Conservation (phyloP, 2,797 vertebrate genomes). For the Triplophysa yarkandensis region DNA sequence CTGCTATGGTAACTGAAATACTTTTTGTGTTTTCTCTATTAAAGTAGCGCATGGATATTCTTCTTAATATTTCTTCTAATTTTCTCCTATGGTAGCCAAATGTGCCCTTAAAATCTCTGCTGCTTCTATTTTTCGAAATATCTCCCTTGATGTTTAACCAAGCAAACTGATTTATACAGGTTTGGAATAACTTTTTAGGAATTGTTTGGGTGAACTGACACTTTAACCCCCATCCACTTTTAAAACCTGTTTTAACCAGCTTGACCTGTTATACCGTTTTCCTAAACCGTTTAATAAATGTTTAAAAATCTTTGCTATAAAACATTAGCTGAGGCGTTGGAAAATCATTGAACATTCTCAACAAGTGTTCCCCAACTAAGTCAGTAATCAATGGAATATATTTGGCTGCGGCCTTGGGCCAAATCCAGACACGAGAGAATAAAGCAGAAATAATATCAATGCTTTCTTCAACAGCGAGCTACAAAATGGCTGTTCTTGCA, state of each 20-base stretch:
- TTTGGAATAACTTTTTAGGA: no score
- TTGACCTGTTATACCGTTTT: constrained; percentile 31
- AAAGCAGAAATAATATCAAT: constrained; percentile 16
- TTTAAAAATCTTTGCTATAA: constrained; percentile 32
- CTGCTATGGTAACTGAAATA: no score
- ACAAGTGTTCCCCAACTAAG: constrained; percentile 41
- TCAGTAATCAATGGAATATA: constrained; percentile 28
- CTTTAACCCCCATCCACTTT: constrained; percentile 18
- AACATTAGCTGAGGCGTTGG: constrained; percentile 21
- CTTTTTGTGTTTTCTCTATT: no score
- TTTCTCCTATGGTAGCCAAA: no score
- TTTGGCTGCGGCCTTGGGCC: neutral
- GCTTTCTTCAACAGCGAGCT: constrained; percentile 18
- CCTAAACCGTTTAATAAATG: constrained; percentile 44
- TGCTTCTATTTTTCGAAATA: no score
- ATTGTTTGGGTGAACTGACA: no score
- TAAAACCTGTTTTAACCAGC: constrained; percentile 20
- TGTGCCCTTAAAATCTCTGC: no score
- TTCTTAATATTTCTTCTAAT: no score
- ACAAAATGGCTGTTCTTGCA: constrained; percentile 24
- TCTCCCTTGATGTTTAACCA: no score
- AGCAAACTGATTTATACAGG: no score
- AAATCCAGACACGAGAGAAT: constrained; percentile 27
- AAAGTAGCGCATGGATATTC: no score
- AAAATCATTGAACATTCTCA: constrained; percentile 36